Evolutionary conservation across 2,797 vertebrate species (phyloP).

Genomic region (Arnoldichthys spilopterus): DNA sequence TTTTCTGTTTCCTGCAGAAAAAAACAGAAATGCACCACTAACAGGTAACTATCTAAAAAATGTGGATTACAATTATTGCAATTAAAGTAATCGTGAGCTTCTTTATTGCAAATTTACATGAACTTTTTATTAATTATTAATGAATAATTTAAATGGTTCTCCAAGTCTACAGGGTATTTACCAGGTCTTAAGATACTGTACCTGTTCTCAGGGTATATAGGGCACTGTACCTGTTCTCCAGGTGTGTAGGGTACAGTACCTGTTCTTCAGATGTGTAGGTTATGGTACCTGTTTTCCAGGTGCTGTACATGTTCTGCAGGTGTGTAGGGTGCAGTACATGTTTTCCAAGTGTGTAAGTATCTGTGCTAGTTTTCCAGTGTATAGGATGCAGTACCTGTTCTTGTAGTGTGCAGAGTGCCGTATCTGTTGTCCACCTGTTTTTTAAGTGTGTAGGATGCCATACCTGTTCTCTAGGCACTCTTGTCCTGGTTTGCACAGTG

Average conservation of each 20-base stretch:
- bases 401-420: neutral
- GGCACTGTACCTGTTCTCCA: constrained; percentile 7
- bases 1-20: constrained; percentile 53
- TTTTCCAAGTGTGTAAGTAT: constrained; percentile 17
- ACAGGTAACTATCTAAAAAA: neutral
- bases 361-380: constrained; percentile 25
- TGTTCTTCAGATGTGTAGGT: neutral
- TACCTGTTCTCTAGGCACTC: neutral
- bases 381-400: neutral
- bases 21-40: constrained; percentile 24
- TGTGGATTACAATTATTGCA: neutral
- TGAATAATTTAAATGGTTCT: constrained; percentile 6
- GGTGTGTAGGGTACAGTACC: neutral
- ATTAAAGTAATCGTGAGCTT: neutral
- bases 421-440: too few relatives aligned
- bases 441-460: neutral
- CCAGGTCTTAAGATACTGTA: neutral
- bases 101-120: too few relatives aligned
- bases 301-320: neutral
- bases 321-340: neutral
- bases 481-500: too few relatives aligned
- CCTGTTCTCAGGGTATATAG: neutral
- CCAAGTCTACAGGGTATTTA: neutral
- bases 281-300: constrained; percentile 59
- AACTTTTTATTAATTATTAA: too few relatives aligned